Evolutionary conservation across 1,140 invertebrate genomes (phyloP), one percentile per base, ranked within the genome.

Genomic region (Adelges cooleyi): DNA sequence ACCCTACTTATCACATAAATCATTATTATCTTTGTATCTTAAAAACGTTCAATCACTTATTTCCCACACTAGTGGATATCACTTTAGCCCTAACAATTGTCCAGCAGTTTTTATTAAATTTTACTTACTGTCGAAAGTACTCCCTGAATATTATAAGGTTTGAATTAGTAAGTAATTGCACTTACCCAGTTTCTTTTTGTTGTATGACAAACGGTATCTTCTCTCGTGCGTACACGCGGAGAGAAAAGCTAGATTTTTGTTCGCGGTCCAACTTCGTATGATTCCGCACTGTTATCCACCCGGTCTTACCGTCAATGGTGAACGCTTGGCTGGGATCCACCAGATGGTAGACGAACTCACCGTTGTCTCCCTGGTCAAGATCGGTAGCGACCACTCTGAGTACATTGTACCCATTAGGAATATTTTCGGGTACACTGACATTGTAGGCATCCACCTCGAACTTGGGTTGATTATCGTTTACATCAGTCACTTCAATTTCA

Each of bases 371-470:
- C 70, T 89, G 85, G 72, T 91, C 88, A 27, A 80, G 80, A 72
- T 92, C 89, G 1, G 79, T 77, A 0, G 89, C 89, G 65, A 87
- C 80, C 1, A 90, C 87, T 78, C 90, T 87, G 1, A 89, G 73
- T 0, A 91, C 87, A 71, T 86, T 89, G 69, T 84, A 84, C 67
- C 89, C 89, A 69, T 89, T 89, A 0, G 90, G 90, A 33, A 92
- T 76, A 74, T 93, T 92, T 73, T 93, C 90, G 48, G 92, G 88
- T 52, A 93, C 92, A 68, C 88, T 92, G 40, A 93, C 91, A 68
- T 92, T 92, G 72, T 92, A 92, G 68, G 88, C 82, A 69, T 90
- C 88, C 0, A 89, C 86, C 74, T 91, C 89, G 67, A 93, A 93
- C 68, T 89, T 83, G 0, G 89, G 89, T 17, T 86, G 73, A 73